Base-by-base conservation (phyloP, 2,888 invertebrate species). In the Seladonia tumulorum region DNA sequence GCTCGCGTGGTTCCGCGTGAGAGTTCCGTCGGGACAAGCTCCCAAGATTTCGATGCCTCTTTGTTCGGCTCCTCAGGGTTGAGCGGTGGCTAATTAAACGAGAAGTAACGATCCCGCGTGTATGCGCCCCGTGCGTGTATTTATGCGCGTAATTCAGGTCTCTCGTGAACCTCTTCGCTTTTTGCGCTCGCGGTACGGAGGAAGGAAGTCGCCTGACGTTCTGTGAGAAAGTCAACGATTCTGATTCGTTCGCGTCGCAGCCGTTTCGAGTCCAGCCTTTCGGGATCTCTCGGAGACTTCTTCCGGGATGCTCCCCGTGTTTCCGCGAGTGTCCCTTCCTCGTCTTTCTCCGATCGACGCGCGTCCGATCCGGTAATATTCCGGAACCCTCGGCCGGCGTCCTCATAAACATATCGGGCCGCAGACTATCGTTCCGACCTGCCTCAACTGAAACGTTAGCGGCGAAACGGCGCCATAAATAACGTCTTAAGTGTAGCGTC, bases 381-480 rank as follows among this genome's bases (percentile, higher is more conserved):
- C 75, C 68, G 47, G 49, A 70, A 81, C 82, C 77, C 83, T 78
- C 86, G 81, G 47, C 73, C 42, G 76, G 78, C 83, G 89, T 89
- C 90, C 93, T 93, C 94, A 93, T 94, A 94, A 95, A 95, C 94
- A 93, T 93, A 93, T 94, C 93, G 92, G 88, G 89, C 91, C 70
- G 79, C 76, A 78, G 78, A 86, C 83, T 86, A 86, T 88, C 90
- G 88, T 90, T 90, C 90, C 89, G 93, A 94, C 94, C 94, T 94
- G 90, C 93, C 94, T 89, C 93, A 94, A 94, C 93, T 91, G 89
- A 93, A 93, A 94, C 93, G 91, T 94, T 92, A 86, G 81, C 88
- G 90, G 90, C 92, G 93, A 93, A 94, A 94, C 93, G 92, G 91
- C 93, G 91, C 92, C 94, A 93, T 94, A 95, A 95, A 95, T 95